Percentiles rank a stretch among this genome's conserved stretches.
phyloP scores from a whole-genome alignment of 2,888 invertebrate species.

The Oxycera nigricornis region DNA sequence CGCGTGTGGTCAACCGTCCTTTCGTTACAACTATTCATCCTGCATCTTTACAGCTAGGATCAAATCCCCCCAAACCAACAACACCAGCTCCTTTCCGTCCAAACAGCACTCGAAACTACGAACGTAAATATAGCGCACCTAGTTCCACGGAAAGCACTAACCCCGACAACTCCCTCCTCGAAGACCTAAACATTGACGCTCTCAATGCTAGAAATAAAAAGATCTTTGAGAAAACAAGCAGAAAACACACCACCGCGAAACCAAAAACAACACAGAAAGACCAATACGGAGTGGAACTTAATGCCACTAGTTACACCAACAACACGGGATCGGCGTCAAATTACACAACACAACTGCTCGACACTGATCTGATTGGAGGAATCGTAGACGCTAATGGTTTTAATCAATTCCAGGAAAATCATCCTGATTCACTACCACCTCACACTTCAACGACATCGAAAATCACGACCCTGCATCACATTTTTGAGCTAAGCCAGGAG shows the following conservation, averaged over 20 bases:
- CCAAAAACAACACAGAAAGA: slow-evolving; percentile 52
- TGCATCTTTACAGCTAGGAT: slow-evolving; percentile 52
- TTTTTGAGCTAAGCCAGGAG: slow-evolving; percentile 62
- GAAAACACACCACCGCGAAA: slow-evolving; percentile 59
- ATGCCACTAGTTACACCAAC: slow-evolving; percentile 43
- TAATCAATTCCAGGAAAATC: slow-evolving; percentile 45
- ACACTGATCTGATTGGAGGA: background rate
- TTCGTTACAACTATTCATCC: slow-evolving; percentile 55
- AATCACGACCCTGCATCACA: slow-evolving; percentile 62
- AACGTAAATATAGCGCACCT: slow-evolving; percentile 56
- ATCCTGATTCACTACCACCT: slow-evolving; percentile 45
- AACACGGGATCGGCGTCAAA: slow-evolving; percentile 33
- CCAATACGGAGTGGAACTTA: slow-evolving; percentile 19
- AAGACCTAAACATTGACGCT: slow-evolving; percentile 63
- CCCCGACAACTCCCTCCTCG: slow-evolving; percentile 55
- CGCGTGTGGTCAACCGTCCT: slow-evolving; percentile 57
- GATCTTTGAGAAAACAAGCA: slow-evolving; percentile 63
- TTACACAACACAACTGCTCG: slow-evolving; percentile 40
- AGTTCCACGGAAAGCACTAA: slow-evolving; percentile 51
- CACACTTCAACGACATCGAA: slow-evolving; percentile 53
- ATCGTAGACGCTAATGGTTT: slow-evolving; percentile 39
- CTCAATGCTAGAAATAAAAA: slow-evolving; percentile 65
- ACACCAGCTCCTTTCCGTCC: slow-evolving; percentile 57
- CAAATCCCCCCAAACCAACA: slow-evolving; percentile 49
- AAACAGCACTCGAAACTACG: slow-evolving; percentile 58